Evolutionary conservation across 2,888 invertebrate genomes (phyloP), one percentile per base, ranked within the genome.

Genomic region (Platypus cylindrus): DNA sequence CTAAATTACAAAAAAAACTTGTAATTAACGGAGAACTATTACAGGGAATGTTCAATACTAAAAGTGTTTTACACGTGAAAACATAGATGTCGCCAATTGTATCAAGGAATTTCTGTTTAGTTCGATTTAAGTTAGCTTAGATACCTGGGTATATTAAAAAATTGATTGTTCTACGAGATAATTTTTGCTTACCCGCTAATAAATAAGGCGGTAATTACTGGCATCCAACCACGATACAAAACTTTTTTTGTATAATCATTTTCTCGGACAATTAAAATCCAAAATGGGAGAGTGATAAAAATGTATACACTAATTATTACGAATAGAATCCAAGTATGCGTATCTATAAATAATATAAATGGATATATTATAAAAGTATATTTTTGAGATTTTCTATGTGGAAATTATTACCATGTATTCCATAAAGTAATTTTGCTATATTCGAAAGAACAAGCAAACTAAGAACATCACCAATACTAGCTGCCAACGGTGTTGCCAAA

Each of bases 101-200:
- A n/a, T n/a, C n/a, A n/a, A n/a, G n/a, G n/a, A n/a, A n/a, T n/a
- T n/a, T n/a, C n/a, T n/a, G n/a, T n/a, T n/a, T n/a, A n/a, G n/a
- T n/a, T n/a, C n/a, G n/a, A n/a, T n/a, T n/a, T n/a, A n/a, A n/a
- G n/a, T n/a, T n/a, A n/a, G n/a, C n/a, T n/a, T n/a, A n/a, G n/a
- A n/a, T 9, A 20, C 20, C 5, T 20, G 7, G 20, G 20, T 5
- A 31, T 31, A 18, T 31, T 31, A 31, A 11, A 20, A 29, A 16
- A n/a, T n/a, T n/a, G 15, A 32, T 14, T 33, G 18, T 3, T 5
- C n/a, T 16, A 70, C 75, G 65, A n/a, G n/a, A n/a, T n/a, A n/a
- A n/a, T n/a, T n/a, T n/a, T n/a, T n/a, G n/a, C n/a, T n/a, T 62
- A 91, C 91, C 90, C 93, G 63, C 93, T 93, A 51, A 97, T 94